These are phyloP conservation scores for Pholis gunnellus DNA, from an alignment of 2,113 vertebrate species.

Conservation along the genomic window DNA sequence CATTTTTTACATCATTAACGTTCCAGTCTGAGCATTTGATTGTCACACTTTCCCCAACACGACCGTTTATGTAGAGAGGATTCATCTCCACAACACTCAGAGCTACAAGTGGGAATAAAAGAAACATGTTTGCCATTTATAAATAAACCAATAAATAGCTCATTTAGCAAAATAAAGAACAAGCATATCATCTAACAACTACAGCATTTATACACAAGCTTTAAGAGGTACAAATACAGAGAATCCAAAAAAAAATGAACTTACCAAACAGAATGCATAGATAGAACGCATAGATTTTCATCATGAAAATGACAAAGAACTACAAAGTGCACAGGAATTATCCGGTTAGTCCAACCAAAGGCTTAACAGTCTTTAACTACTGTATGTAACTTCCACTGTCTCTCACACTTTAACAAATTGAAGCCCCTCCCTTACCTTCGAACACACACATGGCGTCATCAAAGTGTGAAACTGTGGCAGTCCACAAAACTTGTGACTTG, in stretches of 20 bases:
- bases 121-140: background rate
- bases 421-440: background rate
- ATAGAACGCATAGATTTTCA: background rate
- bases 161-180: background rate
- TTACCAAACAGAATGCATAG: background rate
- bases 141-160: too few relatives aligned
- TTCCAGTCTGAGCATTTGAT: slow-evolving; percentile 31
- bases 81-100: slow-evolving; percentile 12
- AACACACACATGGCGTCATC: background rate
- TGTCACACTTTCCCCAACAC: background rate
- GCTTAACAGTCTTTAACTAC: background rate
- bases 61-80: background rate
- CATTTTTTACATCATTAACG: rapidly evolving
- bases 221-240: background rate
- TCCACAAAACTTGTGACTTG: too few relatives aligned
- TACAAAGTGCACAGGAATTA: background rate
- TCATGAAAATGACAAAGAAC: background rate
- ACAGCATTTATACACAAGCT: too few relatives aligned
- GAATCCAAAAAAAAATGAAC: background rate
- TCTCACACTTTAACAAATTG: background rate
- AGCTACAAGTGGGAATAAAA: slow-evolving; percentile 27
- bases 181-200: background rate
- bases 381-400: background rate
- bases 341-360: background rate
- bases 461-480: too few relatives aligned